Conservation (phyloP, 2,888 invertebrate genomes). For the Tipula confusa region DNA sequence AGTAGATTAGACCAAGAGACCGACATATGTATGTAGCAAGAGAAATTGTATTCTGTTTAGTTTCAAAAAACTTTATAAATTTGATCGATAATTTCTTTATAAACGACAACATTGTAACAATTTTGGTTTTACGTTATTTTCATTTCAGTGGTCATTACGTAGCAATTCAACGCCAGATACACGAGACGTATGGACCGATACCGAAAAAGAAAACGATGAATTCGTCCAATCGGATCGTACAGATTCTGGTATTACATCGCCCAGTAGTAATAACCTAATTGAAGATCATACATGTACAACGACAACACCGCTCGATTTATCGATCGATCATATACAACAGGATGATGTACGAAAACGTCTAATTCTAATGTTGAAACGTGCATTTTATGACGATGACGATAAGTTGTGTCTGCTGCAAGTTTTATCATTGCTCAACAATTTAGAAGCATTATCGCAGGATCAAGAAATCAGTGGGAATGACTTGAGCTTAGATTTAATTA, state of each 20-base stretch:
- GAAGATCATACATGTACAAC: slow-evolving; percentile 36
- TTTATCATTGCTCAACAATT: slow-evolving; percentile 57
- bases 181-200: slow-evolving; percentile 43
- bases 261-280: slow-evolving; percentile 40
- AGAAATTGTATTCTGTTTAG: neutral
- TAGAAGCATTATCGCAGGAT: slow-evolving; percentile 52
- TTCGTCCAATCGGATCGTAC: slow-evolving; percentile 38
- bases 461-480: slow-evolving; percentile 51
- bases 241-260: slow-evolving; percentile 42
- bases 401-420: slow-evolving; percentile 61
- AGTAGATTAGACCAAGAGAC: neutral
- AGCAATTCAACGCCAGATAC: slow-evolving; percentile 41
- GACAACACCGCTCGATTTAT: slow-evolving; percentile 33
- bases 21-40: too few species aligned
- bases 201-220: slow-evolving; percentile 37
- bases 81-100: neutral
- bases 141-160: slow-evolving; percentile 44
- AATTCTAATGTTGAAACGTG: slow-evolving; percentile 42
- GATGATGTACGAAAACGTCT: slow-evolving; percentile 43
- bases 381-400: slow-evolving; percentile 52
- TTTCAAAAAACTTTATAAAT: too few species aligned
- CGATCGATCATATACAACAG: slow-evolving; percentile 40
- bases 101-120: neutral
- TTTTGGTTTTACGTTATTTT: slow-evolving; percentile 30
- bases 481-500: slow-evolving; percentile 54